Evolutionary conservation across 2,113 vertebrate species (phyloP), one percentile per base, ranked within the genome.

Genomic region (Butastur rufipennis): DNA sequence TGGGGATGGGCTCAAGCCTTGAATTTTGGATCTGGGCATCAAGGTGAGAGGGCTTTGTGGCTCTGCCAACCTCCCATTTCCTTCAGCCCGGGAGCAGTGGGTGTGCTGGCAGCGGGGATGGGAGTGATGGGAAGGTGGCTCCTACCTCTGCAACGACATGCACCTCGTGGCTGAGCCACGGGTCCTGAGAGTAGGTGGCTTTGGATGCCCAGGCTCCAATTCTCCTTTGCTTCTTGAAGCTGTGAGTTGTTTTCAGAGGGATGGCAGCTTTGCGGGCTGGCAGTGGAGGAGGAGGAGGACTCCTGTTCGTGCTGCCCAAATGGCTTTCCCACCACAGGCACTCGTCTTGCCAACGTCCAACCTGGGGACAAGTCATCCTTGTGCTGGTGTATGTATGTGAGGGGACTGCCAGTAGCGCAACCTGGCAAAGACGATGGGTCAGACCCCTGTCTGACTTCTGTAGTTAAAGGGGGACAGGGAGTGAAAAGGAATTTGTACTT

Each of bases 21-120:
- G 75, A 36, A 47, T 59, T 63, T 74, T 67, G 55, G 63, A 62
- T 59, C 20, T 1, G 5, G 5, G 7, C 34, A 45, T 72, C 40
- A 53, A 68, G 42, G 56, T 3, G 10, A 56, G 62, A 80, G 21
- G 36, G 47, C 22, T 93, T 74, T 90, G n/a, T 6, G 15, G 36
- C 72, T 66, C 18, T 83, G 25, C 48, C 70, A 74, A 56, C 43
- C 17, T 84, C 47, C 16, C 3, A 0, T 38, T 86, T 38, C 59
- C 38, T 25, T 71, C 32, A 20, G 48, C 47, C 16, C 9, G 14
- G 84, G 55, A 73, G 63, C 42, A 56, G 21, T 0, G 0, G 29
- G 7, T 4, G 8, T 53, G 36, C 68, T 94, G 61, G 50, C 34
- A 68, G 62, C 0, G 0, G 1, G 50, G 27, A 43, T 1, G 25